Percentiles rank a stretch among this genome's conserved stretches.
These are phyloP conservation scores for Eleutherodactylus coqui DNA, from an alignment of 2,797 vertebrate genomes.

Conservation along the genomic window DNA sequence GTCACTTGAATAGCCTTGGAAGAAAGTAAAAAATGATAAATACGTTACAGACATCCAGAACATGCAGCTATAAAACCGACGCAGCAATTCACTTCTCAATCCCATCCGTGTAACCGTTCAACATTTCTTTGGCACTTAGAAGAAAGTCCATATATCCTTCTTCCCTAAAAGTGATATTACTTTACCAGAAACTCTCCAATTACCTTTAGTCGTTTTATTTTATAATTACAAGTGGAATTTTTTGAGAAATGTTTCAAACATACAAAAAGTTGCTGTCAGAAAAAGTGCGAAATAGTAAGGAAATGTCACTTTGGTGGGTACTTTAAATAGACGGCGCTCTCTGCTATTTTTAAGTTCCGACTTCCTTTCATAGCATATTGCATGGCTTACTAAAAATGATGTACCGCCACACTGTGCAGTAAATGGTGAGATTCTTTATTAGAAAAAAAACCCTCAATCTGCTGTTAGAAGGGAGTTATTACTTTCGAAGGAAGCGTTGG, in stretches of 20 bases:
- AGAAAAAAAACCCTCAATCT: background rate
- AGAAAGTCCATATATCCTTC: background rate
- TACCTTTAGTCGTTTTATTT: background rate
- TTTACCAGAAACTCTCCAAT: background rate
- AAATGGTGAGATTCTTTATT: background rate
- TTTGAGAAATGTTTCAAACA: background rate
- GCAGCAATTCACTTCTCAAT: background rate
- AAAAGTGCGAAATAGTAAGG: background rate
- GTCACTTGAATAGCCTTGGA: constrained; percentile 9
- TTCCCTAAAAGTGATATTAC: background rate
- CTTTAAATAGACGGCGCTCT: background rate
- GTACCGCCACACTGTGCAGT: background rate
- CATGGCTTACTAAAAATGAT: background rate
- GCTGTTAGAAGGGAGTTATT: background rate
- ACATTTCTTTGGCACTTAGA: background rate
- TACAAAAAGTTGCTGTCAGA: background rate
- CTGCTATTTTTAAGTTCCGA: background rate
- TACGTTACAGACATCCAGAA: background rate
- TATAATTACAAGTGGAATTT: background rate
- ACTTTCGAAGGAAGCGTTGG: too few species aligned
- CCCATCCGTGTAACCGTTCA: background rate
- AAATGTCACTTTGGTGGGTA: background rate
- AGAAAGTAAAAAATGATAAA: constrained; percentile 21
- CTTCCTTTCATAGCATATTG: background rate
- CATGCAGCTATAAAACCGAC: background rate